Percentiles rank a stretch among this genome's conserved stretches.
These are phyloP conservation scores for Xiphophorus hellerii DNA, from an alignment of 2,113 vertebrate species.

Conservation along the genomic window DNA sequence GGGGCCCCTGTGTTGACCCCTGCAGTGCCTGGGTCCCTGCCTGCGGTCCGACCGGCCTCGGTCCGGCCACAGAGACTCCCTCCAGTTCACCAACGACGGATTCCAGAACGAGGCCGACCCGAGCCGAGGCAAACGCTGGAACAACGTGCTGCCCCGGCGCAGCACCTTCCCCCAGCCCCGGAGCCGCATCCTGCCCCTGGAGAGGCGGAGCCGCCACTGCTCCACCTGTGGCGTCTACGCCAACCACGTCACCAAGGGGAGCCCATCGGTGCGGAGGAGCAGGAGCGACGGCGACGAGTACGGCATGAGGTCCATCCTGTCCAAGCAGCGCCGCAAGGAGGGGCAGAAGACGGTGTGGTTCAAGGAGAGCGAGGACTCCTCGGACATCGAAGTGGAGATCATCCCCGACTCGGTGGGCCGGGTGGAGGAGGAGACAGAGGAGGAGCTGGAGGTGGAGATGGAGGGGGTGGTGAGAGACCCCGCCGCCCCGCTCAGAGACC, in stretches of 20 bases:
- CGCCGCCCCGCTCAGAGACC: constrained; percentile 47
- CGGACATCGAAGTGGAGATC: constrained; percentile 83
- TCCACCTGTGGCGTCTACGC: constrained; percentile 67
- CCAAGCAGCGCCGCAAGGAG: constrained; percentile 76
- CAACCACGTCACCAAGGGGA: constrained; percentile 68
- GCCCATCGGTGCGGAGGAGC: constrained; percentile 42
- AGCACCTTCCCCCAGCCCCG: constrained; percentile 59
- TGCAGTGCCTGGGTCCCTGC: constrained; percentile 77
- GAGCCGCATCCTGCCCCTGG: constrained; percentile 64
- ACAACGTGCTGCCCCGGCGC: constrained; percentile 41
- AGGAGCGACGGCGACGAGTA: constrained; percentile 59
- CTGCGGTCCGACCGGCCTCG: constrained; percentile 53
- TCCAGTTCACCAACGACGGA: constrained; percentile 78
- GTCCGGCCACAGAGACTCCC: constrained; percentile 69
- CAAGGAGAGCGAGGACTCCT: constrained; percentile 82
- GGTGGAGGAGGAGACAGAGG: constrained; percentile 70
- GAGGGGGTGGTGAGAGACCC: constrained; percentile 66
- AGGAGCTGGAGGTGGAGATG: constrained; percentile 64
- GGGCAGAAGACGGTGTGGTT: constrained; percentile 87
- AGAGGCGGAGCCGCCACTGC: constrained; percentile 70
- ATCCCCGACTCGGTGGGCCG: constrained; percentile 79
- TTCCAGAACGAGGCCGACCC: constrained; percentile 73
- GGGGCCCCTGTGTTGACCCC: constrained; percentile 1
- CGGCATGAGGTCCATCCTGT: constrained; percentile 66
- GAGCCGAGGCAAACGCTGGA: constrained; percentile 57